Percentiles rank a stretch among this genome's conserved stretches.
phyloP scores from a whole-genome alignment of 1,140 invertebrate species.

The Diuraphis noxia region DNA sequence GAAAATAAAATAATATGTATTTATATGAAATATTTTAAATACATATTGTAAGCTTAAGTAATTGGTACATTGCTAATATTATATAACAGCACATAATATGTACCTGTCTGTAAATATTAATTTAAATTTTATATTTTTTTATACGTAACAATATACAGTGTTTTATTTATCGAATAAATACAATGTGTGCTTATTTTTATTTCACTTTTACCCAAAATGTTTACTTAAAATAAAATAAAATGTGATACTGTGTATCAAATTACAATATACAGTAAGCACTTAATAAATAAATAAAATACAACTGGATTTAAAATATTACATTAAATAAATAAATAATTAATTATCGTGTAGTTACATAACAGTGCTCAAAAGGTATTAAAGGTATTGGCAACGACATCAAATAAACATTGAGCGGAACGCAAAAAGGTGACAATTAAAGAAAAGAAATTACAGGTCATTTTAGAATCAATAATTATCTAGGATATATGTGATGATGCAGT shows the following conservation, averaged over 20 bases:
- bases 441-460: neutral
- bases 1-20: slow-evolving; percentile 32
- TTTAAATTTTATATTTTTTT: slow-evolving; percentile 44
- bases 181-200: slow-evolving; percentile 12
- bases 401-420: slow-evolving; percentile 20
- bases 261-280: slow-evolving; percentile 7
- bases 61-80: neutral
- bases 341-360: slow-evolving; percentile 42
- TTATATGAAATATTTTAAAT: neutral
- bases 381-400: slow-evolving; percentile 29
- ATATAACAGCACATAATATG: slow-evolving; percentile 27
- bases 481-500: neutral
- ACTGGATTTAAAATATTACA: neutral
- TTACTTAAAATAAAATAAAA: slow-evolving; percentile 3
- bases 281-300: slow-evolving; percentile 49
- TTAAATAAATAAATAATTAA: slow-evolving; percentile 36
- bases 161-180: slow-evolving; percentile 52
- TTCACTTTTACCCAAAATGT: slow-evolving; percentile 27
- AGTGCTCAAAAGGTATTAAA: slow-evolving; percentile 19
- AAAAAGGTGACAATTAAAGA: slow-evolving; percentile 5
- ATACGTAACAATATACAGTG: slow-evolving; percentile 46
- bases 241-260: neutral
- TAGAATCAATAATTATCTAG: slow-evolving; percentile 21
- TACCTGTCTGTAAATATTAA: slow-evolving; percentile 31
- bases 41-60: slow-evolving; percentile 39